Percentiles rank a stretch among this genome's conserved stretches.
Evolutionary conservation across 1,140 invertebrate genomes (phyloP).

Genomic region (Drosophila albomicans): DNA sequence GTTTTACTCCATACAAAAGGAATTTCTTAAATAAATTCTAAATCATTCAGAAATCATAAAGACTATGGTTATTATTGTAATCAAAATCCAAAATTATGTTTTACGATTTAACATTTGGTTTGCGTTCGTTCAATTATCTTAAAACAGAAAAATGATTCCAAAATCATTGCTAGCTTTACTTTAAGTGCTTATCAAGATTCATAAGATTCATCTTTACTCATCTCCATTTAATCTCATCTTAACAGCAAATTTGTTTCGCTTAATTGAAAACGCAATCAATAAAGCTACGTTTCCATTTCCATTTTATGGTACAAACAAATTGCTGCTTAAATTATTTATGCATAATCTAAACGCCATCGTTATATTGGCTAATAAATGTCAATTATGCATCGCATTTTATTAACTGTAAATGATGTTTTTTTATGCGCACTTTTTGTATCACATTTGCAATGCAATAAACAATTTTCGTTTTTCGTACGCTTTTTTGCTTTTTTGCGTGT

Average conservation of each 20-base stretch:
- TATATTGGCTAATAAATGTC: constrained; percentile 54
- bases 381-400: constrained; percentile 61
- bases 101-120: no score
- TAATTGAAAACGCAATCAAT: constrained; percentile 9
- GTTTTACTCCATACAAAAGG: no score
- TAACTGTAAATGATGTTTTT: constrained; percentile 56
- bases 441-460: constrained; percentile 51
- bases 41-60: no score
- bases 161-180: no score
- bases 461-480: constrained; percentile 16
- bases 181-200: no score
- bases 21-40: no score
- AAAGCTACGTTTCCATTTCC: neutral
- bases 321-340: constrained; percentile 34
- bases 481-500: constrained; percentile 20
- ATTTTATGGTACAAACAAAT: constrained; percentile 21
- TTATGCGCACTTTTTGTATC: constrained; percentile 36
- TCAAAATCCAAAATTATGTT: no score
- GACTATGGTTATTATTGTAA: no score
- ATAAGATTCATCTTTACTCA: no score
- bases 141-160: no score
- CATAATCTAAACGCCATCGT: constrained; percentile 33
- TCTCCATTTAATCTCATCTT: neutral
- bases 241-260: neutral
- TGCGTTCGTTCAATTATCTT: no score